Evolutionary conservation across 2,888 invertebrate genomes (phyloP).

Genomic region (Ectemnius cavifrons): DNA sequence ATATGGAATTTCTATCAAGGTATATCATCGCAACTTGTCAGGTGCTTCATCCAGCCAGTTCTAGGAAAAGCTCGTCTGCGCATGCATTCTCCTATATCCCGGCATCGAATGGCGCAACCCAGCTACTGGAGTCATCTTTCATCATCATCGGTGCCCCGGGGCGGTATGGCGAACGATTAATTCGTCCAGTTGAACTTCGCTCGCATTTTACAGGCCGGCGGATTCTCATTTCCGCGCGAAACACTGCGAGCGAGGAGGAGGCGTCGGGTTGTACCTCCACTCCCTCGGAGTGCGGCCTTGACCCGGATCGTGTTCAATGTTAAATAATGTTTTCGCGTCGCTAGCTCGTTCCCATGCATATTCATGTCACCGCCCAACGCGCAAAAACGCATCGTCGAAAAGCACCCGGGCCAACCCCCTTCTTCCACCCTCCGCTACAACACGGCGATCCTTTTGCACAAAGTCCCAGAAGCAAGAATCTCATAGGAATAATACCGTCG

Average conservation of each 20-base stretch:
- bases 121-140: too few species aligned
- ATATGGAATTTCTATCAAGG: too few species aligned
- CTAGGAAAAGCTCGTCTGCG: too few species aligned
- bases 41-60: too few species aligned
- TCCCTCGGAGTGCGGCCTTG: slow-evolving; percentile 40
- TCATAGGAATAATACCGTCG: too few species aligned
- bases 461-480: too few species aligned
- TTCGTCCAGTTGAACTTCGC: slow-evolving; percentile 24
- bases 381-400: background rate
- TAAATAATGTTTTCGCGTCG: slow-evolving; percentile 19
- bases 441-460: background rate
- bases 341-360: background rate
- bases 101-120: too few species aligned
- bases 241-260: slow-evolving; percentile 4
- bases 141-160: too few species aligned
- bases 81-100: too few species aligned
- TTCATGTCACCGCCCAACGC: background rate
- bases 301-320: slow-evolving; percentile 41
- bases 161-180: too few species aligned
- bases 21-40: too few species aligned
- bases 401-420: background rate
- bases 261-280: slow-evolving; percentile 3
- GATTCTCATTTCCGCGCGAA: slow-evolving; percentile 1
- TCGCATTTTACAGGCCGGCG: slow-evolving; percentile 11
- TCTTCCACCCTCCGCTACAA: background rate